Conservation (phyloP, 2,888 invertebrate species). For the Pyrochroa serraticornis region DNA sequence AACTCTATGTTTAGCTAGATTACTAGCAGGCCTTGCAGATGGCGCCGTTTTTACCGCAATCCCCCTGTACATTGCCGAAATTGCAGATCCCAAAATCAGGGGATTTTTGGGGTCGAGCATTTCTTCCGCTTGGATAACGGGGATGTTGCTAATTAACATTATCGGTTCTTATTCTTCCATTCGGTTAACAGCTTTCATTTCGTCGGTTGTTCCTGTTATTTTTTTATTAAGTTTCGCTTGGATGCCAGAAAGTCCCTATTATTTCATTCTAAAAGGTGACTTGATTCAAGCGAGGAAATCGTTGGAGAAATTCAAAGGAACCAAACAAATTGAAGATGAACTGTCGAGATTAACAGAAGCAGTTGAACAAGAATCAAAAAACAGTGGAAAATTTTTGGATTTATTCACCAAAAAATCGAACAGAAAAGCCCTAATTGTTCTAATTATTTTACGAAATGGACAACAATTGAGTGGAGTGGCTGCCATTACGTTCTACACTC, state of each 20-base stretch:
- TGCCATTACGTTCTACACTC: constrained; percentile 67
- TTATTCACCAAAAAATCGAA: constrained; percentile 3
- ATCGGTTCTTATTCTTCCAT: constrained; percentile 58
- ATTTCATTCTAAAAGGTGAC: constrained; percentile 5
- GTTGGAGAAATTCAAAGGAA: constrained; percentile 5
- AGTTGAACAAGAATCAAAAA: constrained; percentile 2
- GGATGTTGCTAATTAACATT: constrained; percentile 67
- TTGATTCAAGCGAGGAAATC: background rate
- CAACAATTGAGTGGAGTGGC: constrained; percentile 67
- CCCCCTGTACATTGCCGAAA: constrained; percentile 67
- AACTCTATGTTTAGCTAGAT: constrained; percentile 3
- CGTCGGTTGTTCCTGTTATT: constrained; percentile 1
- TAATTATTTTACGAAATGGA: constrained; percentile 3
- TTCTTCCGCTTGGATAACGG: constrained; percentile 62
- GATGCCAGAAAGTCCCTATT: constrained; percentile 20
- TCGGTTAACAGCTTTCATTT: constrained; percentile 5
- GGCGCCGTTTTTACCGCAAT: constrained; percentile 56
- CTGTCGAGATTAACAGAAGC: background rate
- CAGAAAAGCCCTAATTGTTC: constrained; percentile 1
- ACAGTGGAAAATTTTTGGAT: background rate
- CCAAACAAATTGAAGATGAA: background rate
- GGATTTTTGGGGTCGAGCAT: constrained; percentile 68
- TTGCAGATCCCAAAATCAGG: constrained; percentile 62
- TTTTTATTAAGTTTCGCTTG: constrained; percentile 3
- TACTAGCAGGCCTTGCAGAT: constrained; percentile 64